Evolutionary conservation across 1,140 invertebrate species (phyloP).

Genomic region (Samia ricini): DNA sequence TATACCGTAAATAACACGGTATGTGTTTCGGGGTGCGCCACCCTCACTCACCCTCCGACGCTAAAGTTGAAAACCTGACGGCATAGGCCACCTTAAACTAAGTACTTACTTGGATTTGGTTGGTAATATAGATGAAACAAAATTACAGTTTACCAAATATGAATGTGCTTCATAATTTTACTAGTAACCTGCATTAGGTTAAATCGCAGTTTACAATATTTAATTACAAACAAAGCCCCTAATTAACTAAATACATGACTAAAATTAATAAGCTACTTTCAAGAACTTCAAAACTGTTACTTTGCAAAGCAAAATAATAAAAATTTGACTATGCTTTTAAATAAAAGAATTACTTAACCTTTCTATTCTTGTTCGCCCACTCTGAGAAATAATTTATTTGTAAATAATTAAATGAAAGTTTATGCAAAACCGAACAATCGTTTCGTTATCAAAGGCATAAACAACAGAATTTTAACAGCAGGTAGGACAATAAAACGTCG

Average conservation of each 20-base stretch:
- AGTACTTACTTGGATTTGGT: not conserved
- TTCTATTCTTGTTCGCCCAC: not conserved
- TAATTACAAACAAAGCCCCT: too few species aligned
- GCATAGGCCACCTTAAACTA: too few species aligned
- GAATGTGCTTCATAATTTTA: too few species aligned
- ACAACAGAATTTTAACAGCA: constrained; percentile 13
- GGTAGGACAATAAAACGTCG: constrained; percentile 26
- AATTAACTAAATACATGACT: too few species aligned
- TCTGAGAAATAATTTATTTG: not conserved
- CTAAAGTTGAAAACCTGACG: too few species aligned
- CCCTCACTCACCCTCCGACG: constrained; percentile 28
- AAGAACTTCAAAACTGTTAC: too few species aligned
- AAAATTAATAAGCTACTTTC: too few species aligned
- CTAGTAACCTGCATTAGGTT: not conserved
- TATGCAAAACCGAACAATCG: not conserved
- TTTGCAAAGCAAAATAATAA: too few species aligned
- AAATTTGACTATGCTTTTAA: too few species aligned
- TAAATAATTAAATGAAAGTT: not conserved
- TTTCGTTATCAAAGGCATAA: constrained; percentile 4
- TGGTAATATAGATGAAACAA: not conserved
- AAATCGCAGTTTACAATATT: not conserved
- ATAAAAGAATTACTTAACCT: too few species aligned
- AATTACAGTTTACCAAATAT: not conserved
- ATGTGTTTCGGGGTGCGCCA: constrained; percentile 45
- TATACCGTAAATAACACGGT: constrained; percentile 73